phyloP scores from a whole-genome alignment of 2,888 invertebrate genomes.

The Pheosia gnoma region DNA sequence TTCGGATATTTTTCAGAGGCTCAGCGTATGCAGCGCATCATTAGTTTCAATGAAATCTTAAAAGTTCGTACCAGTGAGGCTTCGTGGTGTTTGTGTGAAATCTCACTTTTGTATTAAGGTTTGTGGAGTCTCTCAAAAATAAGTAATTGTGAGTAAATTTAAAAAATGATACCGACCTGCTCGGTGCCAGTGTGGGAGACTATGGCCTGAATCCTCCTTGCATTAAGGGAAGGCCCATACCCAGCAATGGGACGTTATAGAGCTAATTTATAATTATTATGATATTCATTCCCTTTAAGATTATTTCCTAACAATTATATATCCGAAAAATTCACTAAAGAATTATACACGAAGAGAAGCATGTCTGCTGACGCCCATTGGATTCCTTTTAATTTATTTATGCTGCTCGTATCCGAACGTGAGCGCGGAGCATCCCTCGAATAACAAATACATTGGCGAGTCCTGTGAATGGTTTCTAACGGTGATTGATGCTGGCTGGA shows the following conservation, averaged over 20 bases:
- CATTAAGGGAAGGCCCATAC: too few relatives aligned
- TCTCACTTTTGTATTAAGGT: too few relatives aligned
- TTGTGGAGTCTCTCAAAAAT: too few relatives aligned
- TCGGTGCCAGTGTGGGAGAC: too few relatives aligned
- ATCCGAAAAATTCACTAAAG: too few relatives aligned
- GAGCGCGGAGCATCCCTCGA: slow-evolving; percentile 22
- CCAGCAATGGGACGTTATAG: too few relatives aligned
- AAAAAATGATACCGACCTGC: too few relatives aligned
- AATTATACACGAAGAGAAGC: background rate
- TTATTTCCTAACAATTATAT: background rate
- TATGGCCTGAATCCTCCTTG: too few relatives aligned
- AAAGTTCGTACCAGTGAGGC: background rate
- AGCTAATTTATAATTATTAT: too few relatives aligned
- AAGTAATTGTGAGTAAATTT: too few relatives aligned
- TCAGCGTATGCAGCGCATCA: slow-evolving; percentile 14
- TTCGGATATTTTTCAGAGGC: slow-evolving; percentile 43
- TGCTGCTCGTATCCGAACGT: slow-evolving; percentile 12
- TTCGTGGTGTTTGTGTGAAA: too few relatives aligned
- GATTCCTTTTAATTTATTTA: slow-evolving; percentile 14
- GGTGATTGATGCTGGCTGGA: slow-evolving; percentile 47
- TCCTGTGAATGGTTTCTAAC: slow-evolving; percentile 42
- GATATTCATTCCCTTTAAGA: too few relatives aligned
- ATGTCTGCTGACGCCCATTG: background rate
- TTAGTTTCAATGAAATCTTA: slow-evolving; percentile 21
- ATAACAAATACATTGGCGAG: slow-evolving; percentile 37